phyloP scores from a whole-genome alignment of 1,140 invertebrate genomes.

The Aradophagus sp. region DNA sequence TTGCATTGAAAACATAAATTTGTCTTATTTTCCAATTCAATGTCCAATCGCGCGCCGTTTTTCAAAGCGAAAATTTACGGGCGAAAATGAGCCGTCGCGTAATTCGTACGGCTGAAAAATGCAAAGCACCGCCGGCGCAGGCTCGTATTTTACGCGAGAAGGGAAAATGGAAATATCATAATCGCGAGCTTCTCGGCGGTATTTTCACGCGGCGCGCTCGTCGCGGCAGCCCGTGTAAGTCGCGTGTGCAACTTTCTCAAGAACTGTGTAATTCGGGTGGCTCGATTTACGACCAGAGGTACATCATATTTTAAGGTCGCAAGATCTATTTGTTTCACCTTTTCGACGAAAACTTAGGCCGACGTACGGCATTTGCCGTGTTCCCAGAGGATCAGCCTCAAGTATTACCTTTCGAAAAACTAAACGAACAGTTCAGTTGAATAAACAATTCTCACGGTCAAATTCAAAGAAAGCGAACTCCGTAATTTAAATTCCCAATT shows the following conservation, averaged over 20 bases:
- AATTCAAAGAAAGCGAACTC: no score
- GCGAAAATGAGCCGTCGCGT: constrained; percentile 2
- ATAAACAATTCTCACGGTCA: no score
- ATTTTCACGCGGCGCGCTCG: constrained; percentile 21
- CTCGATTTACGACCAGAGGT: constrained; percentile 63
- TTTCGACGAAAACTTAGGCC: constrained; percentile 43
- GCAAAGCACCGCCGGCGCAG: constrained; percentile 2
- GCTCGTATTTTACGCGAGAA: constrained; percentile 20
- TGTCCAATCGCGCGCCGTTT: no score
- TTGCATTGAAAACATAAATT: no score
- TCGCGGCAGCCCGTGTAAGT: constrained; percentile 22
- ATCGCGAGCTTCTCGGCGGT: constrained; percentile 20
- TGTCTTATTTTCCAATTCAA: no score
- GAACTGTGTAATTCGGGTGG: constrained; percentile 51
- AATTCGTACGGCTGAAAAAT: constrained; percentile 25
- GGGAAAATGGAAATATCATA: constrained; percentile 46
- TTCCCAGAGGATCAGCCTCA: constrained; percentile 50
- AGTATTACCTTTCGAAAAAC: not conserved
- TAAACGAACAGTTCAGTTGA: no score
- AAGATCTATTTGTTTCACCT: constrained; percentile 64
- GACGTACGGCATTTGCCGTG: constrained; percentile 45
- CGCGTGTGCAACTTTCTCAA: constrained; percentile 42
- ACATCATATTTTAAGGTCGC: constrained; percentile 63
- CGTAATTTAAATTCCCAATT: no score
- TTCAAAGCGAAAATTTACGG: no score